Evolutionary conservation across 2,888 invertebrate species (phyloP).

Genomic region (Arge pagana): DNA sequence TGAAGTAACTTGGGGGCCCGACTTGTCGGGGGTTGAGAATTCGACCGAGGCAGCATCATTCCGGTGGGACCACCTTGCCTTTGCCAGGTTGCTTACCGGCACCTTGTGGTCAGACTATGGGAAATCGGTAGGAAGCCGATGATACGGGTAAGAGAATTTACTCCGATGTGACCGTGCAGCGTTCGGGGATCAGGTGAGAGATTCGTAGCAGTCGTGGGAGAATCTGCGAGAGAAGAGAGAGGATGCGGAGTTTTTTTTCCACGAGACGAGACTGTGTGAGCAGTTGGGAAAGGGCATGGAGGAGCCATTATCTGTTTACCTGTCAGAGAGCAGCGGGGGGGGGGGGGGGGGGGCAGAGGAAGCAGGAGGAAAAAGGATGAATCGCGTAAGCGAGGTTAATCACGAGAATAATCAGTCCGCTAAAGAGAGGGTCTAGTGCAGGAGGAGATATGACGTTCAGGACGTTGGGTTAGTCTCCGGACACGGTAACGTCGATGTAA

Average conservation of each 20-base stretch:
- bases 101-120: slow-evolving; percentile 54
- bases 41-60: slow-evolving; percentile 11
- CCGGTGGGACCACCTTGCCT: slow-evolving; percentile 2
- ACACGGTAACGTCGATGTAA: slow-evolving; percentile 39
- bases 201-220: slow-evolving; percentile 13
- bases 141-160: no score
- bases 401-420: slow-evolving; percentile 21
- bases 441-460: slow-evolving; percentile 23
- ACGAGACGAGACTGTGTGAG: no score
- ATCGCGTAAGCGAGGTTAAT: slow-evolving; percentile 22
- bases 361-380: background rate
- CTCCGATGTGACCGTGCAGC: no score
- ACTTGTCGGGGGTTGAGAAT: slow-evolving; percentile 15
- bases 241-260: no score
- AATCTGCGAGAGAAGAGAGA: background rate
- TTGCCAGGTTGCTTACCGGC: slow-evolving; percentile 17
- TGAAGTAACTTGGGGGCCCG: no score
- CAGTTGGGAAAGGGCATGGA: background rate
- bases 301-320: slow-evolving; percentile 4
- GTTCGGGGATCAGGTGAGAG: no score
- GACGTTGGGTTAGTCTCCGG: slow-evolving; percentile 25
- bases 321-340: background rate
- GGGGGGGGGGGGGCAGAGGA: background rate
- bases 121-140: slow-evolving; percentile 49
- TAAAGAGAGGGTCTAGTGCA: slow-evolving; percentile 23